These are phyloP conservation scores for Pseudoips prasinana DNA, from an alignment of 2,888 invertebrate species.

Conservation along the genomic window DNA sequence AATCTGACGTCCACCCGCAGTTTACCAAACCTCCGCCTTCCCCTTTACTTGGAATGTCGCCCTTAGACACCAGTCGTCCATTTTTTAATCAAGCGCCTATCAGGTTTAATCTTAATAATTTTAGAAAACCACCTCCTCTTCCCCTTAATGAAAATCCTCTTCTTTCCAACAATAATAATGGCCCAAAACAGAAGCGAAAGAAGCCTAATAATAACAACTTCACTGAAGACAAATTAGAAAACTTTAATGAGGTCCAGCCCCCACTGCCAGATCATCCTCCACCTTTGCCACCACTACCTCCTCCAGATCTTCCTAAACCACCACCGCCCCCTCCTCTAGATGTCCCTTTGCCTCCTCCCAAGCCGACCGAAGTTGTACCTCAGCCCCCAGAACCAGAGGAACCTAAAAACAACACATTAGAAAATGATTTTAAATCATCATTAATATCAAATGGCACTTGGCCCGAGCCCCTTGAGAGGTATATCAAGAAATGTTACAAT, in stretches of 20 bases:
- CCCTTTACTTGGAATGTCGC: constrained; percentile 71
- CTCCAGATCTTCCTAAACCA: constrained; percentile 67
- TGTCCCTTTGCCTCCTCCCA: constrained; percentile 70
- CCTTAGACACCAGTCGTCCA: constrained; percentile 65
- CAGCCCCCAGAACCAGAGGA: constrained; percentile 61
- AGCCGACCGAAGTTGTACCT: constrained; percentile 67
- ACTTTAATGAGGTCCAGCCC: constrained; percentile 47
- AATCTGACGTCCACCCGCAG: constrained; percentile 51
- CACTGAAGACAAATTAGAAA: constrained; percentile 45
- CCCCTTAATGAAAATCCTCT: constrained; percentile 68
- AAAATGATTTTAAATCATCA: constrained; percentile 55
- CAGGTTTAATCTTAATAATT: constrained; percentile 70
- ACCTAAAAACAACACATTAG: constrained; percentile 29
- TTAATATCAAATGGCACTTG: constrained; percentile 82
- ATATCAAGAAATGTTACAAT: constrained; percentile 95
- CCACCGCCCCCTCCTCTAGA: constrained; percentile 54
- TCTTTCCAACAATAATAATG: constrained; percentile 64
- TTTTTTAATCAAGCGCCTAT: constrained; percentile 73
- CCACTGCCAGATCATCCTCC: constrained; percentile 82
- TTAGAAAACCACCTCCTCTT: constrained; percentile 64
- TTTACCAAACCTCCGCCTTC: constrained; percentile 59
- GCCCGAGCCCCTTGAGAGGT: constrained; percentile 91
- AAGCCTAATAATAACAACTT: constrained; percentile 83
- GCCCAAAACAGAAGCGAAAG: constrained; percentile 89
- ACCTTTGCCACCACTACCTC: constrained; percentile 75